phyloP scores from a whole-genome alignment of 2,888 invertebrate genomes.

The Pachydiplax longipennis region DNA sequence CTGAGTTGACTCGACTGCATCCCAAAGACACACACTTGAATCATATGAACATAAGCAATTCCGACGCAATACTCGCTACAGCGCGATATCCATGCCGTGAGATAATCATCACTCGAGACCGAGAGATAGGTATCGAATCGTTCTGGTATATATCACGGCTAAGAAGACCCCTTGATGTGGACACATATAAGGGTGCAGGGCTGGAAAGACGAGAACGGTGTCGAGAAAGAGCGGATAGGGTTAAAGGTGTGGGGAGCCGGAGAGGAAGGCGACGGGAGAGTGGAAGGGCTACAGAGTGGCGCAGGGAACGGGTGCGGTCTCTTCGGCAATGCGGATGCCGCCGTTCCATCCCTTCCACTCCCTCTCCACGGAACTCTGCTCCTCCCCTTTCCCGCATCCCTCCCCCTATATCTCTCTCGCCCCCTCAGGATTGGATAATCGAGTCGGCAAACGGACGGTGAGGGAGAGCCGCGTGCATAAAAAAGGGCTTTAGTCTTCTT shows the following conservation, averaged over 20 bases:
- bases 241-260: background rate
- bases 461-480: background rate
- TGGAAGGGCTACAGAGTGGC: background rate
- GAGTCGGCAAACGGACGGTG: background rate
- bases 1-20: no score
- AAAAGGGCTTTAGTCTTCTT: background rate
- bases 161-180: background rate
- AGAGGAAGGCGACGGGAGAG: background rate
- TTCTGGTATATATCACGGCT: no score
- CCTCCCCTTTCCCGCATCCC: background rate
- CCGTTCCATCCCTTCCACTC: background rate
- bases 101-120: no score
- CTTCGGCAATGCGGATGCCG: constrained; percentile 40
- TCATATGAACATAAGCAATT: no score
- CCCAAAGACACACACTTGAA: no score
- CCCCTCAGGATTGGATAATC: background rate
- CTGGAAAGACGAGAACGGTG: background rate
- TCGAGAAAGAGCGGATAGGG: background rate
- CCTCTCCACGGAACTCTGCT: background rate
- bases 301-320: constrained; percentile 41
- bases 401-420: background rate
- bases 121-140: no score
- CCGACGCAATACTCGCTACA: no score
- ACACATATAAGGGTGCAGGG: background rate
- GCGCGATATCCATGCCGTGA: no score